These are phyloP conservation scores for Squalus acanthias DNA, from an alignment of 2,797 vertebrate species.

Conservation along the genomic window DNA sequence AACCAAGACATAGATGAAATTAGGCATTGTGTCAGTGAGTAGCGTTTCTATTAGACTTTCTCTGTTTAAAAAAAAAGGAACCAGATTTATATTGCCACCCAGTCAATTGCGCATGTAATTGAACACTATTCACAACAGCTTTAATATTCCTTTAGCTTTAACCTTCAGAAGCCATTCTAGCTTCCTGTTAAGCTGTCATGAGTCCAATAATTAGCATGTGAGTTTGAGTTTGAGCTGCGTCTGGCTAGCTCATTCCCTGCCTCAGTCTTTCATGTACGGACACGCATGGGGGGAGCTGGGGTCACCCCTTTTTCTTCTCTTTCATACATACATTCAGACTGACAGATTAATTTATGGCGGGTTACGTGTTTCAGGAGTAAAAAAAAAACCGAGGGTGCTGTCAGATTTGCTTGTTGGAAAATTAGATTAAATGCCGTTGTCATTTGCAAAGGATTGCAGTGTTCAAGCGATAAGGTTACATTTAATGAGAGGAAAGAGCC, in stretches of 20 bases:
- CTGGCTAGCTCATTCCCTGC: background rate
- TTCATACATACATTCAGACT: conserved; percentile 69
- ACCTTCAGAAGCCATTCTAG: background rate
- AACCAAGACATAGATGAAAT: background rate
- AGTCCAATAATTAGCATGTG: background rate
- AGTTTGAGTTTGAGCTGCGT: background rate
- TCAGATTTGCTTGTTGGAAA: conserved; percentile 86
- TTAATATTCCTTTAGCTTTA: conserved; percentile 23
- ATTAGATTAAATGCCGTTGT: conserved; percentile 89
- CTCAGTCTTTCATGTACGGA: background rate
- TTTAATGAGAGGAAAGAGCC: conserved; percentile 81
- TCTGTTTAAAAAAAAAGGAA: background rate
- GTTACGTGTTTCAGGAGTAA: conserved; percentile 86
- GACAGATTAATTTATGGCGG: conserved; percentile 98
- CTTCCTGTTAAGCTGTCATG: background rate
- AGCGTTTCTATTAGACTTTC: background rate
- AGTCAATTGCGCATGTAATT: conserved; percentile 33
- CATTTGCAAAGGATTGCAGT: conserved; percentile 79
- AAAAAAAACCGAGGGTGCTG: conserved; percentile 73
- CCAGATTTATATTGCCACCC: background rate
- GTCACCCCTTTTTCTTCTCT: background rate
- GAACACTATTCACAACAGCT: conserved; percentile 15
- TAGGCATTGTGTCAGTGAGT: background rate
- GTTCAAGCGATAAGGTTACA: conserved; percentile 83
- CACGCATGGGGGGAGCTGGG: background rate